Conservation (phyloP, 2,888 invertebrate genomes). For the Pseudococcus longispinus region DNA sequence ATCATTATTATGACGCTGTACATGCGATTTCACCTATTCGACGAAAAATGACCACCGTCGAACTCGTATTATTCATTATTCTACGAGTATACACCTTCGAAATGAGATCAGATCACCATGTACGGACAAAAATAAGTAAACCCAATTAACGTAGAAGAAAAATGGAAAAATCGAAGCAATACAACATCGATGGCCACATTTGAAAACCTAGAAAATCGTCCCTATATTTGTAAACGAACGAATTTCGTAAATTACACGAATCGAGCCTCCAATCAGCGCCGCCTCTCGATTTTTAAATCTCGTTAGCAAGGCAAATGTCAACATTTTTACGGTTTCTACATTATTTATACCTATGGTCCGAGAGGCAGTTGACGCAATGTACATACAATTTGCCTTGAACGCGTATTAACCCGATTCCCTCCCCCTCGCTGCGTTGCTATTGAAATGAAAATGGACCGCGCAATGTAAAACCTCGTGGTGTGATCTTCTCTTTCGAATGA, state of each 20-base stretch:
- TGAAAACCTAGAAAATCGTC: background rate
- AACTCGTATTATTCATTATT: background rate
- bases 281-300: background rate
- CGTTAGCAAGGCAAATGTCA: background rate
- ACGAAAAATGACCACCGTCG: too few relatives aligned
- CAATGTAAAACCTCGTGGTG: background rate
- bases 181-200: background rate
- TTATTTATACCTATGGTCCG: background rate
- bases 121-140: background rate
- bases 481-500: background rate
- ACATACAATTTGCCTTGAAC: background rate
- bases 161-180: background rate
- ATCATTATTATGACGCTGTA: too few relatives aligned
- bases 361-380: background rate
- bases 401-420: background rate
- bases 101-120: background rate
- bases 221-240: background rate
- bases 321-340: conserved; percentile 4
- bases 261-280: background rate
- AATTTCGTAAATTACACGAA: background rate
- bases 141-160: background rate
- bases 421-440: too few relatives aligned
- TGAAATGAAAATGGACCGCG: background rate
- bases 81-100: background rate
- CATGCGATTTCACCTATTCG: too few relatives aligned